A percentile compares a stretch with the other conserved stretches of the same genome.
Evolutionary conservation across 2,113 vertebrate genomes (phyloP).

Genomic region (Campylomormyrus numenius): DNA sequence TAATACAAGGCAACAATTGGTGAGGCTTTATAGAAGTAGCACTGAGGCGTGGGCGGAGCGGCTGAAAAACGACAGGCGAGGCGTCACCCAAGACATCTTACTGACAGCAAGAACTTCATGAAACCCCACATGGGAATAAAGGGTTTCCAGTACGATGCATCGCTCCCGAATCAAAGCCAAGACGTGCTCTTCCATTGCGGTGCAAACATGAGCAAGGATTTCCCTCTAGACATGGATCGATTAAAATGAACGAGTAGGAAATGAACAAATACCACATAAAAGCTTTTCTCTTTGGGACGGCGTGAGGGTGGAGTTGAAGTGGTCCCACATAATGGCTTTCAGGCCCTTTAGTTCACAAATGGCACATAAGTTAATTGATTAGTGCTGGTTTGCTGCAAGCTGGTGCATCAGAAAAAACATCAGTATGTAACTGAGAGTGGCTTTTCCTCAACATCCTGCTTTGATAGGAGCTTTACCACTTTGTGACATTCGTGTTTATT

Average conservation of each 20-base stretch:
- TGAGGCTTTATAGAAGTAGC: not conserved
- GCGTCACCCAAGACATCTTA: not conserved
- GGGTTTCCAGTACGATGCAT: conserved; percentile 30
- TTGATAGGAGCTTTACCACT: not conserved
- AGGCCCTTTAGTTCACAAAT: conserved; percentile 32
- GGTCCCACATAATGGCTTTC: conserved; percentile 34
- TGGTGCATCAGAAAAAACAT: not conserved
- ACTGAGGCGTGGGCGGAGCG: not conserved
- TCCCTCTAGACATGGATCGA: conserved; percentile 23
- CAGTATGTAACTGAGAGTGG: not conserved
- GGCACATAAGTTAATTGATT: conserved; percentile 35
- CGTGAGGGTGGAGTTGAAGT: not conserved
- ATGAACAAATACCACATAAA: conserved; percentile 42
- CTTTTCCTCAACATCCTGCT: not conserved
- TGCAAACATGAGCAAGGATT: conserved; percentile 35
- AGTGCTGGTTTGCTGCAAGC: not conserved
- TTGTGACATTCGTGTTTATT: not conserved
- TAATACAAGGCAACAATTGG: not conserved
- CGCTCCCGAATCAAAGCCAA: conserved; percentile 23
- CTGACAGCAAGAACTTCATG: not conserved
- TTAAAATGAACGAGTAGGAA: conserved; percentile 38
- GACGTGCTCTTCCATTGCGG: conserved; percentile 26
- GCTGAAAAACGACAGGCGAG: not conserved
- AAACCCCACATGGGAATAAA: conserved; percentile 14
- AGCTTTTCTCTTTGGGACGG: conserved; percentile 33